Conservation (phyloP, 2,888 invertebrate genomes). For the Drosophila subquinaria region DNA sequence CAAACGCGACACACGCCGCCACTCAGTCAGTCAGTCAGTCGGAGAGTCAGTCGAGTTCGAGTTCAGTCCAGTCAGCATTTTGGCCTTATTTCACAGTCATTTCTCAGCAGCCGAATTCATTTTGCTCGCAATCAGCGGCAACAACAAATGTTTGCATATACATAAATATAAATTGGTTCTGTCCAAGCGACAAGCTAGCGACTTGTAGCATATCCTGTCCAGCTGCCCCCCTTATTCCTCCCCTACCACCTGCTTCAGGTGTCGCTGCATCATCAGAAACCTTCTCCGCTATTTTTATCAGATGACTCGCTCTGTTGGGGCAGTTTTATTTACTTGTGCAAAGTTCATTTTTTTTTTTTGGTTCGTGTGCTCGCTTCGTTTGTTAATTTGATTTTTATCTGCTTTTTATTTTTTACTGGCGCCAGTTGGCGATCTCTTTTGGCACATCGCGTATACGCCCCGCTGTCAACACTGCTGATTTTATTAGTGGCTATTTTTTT, state of each 20-base stretch:
- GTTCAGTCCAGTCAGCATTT: conserved; percentile 17
- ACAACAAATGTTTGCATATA: conserved; percentile 60
- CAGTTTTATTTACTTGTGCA: conserved; percentile 73
- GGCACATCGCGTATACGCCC: conserved; percentile 52
- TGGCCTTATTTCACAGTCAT: conserved; percentile 32
- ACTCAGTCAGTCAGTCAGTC: background rate
- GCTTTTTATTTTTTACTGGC: conserved; percentile 64
- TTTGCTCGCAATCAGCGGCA: conserved; percentile 68
- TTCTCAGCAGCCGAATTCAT: conserved; percentile 64
- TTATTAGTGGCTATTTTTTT: conserved; percentile 58
- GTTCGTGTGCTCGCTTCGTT: conserved; percentile 49
- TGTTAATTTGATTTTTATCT: conserved; percentile 81
- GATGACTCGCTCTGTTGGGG: conserved; percentile 47
- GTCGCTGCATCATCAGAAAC: conserved; percentile 29
- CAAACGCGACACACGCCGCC: conserved; percentile 44
- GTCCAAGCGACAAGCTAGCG: conserved; percentile 47
- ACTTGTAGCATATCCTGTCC: conserved; percentile 18
- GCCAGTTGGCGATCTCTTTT: conserved; percentile 47
- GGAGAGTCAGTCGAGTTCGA: background rate
- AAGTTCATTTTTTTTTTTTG: conserved; percentile 48
- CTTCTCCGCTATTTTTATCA: conserved; percentile 57
- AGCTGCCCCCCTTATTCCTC: background rate
- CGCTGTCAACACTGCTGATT: conserved; percentile 47
- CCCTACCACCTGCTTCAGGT: conserved; percentile 27
- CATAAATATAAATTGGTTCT: conserved; percentile 76